Evolutionary conservation across 1,140 invertebrate genomes (phyloP), one percentile per base, ranked within the genome.

Genomic region (Bathynomus jamesi): DNA sequence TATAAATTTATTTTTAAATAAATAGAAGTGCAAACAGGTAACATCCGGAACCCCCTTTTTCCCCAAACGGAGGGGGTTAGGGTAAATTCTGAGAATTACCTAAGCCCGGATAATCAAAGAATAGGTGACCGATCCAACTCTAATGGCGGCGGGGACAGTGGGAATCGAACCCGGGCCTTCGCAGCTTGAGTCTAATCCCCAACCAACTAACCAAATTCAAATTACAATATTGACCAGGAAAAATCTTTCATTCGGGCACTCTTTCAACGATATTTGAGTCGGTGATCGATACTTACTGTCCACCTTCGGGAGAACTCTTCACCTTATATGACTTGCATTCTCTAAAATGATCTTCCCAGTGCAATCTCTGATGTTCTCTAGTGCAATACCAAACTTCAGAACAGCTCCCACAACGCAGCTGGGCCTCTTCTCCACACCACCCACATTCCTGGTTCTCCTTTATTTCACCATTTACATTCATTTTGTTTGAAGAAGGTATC

Each of bases 291-390:
- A 65, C 69, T 68, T 61, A 73, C 75, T 65, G 65, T 46, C 92
- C 82, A 25, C 74, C 78, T 17, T 77, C 75, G n/a, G 76, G 74
- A 21, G 77, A 76, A 66, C 78, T 76, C 7, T 70, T 74, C 7
- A 82, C 40, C 40, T 70, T 72, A 67, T 82, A 85, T 80, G 81
- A 83, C 0, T 61, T 74, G 81, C 62, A 83, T 73, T 70, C 80
- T 82, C 69, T 85, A 84, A 81, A 83, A 60, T 83, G 82, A 13
- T 69, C 65, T 25, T 79, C 79, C 81, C 82, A 83, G 75, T 83
- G 79, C 7, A 72, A 27, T 30, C 80, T 80, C 72, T 83, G 82
- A 71, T 82, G 82, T 2, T 81, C 80, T 68, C 78, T 78, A 10
- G 76, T 70, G 72, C 82, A 83, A 73, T 83, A 83, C 66, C 67